Conservation (phyloP, 2,888 invertebrate genomes). For the Ormyrus pomaceus region DNA sequence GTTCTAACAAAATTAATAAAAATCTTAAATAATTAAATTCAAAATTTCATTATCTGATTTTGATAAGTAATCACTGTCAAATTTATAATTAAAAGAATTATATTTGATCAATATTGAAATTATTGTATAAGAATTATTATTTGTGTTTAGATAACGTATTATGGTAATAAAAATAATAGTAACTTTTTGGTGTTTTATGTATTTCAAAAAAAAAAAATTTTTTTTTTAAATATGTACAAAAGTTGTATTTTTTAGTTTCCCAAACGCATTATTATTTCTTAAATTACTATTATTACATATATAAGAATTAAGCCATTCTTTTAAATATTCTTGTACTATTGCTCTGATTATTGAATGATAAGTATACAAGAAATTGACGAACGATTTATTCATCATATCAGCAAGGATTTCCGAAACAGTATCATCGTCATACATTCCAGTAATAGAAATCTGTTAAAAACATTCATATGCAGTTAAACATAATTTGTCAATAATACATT, state of each 20-base stretch:
- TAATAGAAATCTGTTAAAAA: constrained; percentile 23
- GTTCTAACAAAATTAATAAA: no score
- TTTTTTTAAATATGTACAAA: constrained; percentile 3
- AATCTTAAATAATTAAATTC: no score
- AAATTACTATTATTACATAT: constrained; percentile 1
- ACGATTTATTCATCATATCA: background rate
- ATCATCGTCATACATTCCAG: constrained; percentile 33
- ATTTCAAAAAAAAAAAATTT: background rate
- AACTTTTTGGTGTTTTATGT: no score
- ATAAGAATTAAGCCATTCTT: constrained; percentile 22
- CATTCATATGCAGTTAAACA: background rate
- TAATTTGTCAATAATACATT: no score
- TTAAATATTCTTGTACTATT: constrained; percentile 3
- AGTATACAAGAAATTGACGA: background rate
- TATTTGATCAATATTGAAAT: no score
- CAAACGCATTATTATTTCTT: constrained; percentile 17
- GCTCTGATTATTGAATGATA: background rate
- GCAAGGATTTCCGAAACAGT: constrained; percentile 4
- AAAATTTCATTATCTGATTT: no score
- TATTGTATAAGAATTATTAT: no score
- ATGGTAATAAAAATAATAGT: no score
- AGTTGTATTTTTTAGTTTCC: background rate
- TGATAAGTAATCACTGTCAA: no score
- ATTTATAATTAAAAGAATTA: no score
- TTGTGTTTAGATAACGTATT: no score